Evolutionary conservation across 2,888 invertebrate species (phyloP).

Genomic region (Drosophila meridionalis): DNA sequence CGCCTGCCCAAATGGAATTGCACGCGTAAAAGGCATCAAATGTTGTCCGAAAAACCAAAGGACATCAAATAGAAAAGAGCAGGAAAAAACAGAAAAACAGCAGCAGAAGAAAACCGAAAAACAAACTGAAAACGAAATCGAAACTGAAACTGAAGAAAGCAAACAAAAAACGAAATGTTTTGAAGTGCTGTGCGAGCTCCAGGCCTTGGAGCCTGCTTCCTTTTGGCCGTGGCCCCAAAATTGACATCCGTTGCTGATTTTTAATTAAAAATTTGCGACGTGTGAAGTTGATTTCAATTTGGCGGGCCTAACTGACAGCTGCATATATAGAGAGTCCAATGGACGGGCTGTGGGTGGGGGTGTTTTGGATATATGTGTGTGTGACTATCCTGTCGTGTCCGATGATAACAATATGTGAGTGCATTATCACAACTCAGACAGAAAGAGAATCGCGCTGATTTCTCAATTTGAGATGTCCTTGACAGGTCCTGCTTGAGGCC

Average conservation of each 20-base stretch:
- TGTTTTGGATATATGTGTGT: neutral
- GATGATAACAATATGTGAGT: neutral
- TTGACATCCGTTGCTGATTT: slow-evolving; percentile 81
- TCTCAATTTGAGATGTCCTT: neutral
- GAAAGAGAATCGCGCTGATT: neutral
- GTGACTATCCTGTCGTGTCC: neutral
- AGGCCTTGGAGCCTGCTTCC: slow-evolving; percentile 18
- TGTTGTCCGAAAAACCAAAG: slow-evolving; percentile 68
- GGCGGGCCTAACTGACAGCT: slow-evolving; percentile 59
- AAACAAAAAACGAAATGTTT: slow-evolving; percentile 4
- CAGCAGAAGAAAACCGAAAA: neutral
- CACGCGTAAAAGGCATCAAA: slow-evolving; percentile 75
- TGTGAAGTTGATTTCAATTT: slow-evolving; percentile 82
- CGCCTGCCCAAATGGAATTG: slow-evolving; percentile 28
- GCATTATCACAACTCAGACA: neutral
- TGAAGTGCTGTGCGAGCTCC: slow-evolving; percentile 7
- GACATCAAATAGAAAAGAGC: slow-evolving; percentile 37
- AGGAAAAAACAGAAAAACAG: neutral
- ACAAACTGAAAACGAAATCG: neutral
- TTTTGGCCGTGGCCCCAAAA: slow-evolving; percentile 54
- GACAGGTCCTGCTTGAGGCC: neutral
- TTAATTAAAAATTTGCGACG: slow-evolving; percentile 80
- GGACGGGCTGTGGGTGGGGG: neutral
- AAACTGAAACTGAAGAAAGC: slow-evolving; percentile 11
- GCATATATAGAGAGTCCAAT: slow-evolving; percentile 47